Conservation (phyloP, 2,113 vertebrate species). For the Panthera tigris region DNA sequence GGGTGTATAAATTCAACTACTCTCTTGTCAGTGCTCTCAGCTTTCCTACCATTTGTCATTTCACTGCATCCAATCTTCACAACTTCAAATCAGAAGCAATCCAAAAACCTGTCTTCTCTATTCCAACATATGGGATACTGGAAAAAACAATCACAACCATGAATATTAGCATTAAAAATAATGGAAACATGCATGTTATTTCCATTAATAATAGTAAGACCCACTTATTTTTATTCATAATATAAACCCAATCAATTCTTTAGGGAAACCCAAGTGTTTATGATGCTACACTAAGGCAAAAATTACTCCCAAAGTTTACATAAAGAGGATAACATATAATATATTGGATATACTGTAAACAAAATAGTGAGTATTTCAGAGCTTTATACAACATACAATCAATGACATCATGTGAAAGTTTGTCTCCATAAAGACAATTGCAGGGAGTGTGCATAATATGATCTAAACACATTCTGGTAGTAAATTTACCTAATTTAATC, state of each 20-base stretch:
- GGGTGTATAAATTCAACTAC: background rate
- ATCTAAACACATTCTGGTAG: background rate
- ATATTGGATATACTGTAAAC: background rate
- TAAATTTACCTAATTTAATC: background rate
- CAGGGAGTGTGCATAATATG: background rate
- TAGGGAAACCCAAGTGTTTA: background rate
- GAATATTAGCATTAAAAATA: conserved; percentile 29
- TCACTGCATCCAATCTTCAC: background rate
- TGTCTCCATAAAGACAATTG: background rate
- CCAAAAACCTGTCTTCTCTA: background rate
- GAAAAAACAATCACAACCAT: background rate
- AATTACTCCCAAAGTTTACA: background rate
- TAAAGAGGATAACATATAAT: background rate
- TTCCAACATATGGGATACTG: background rate
- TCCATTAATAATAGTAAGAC: background rate
- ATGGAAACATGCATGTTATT: background rate
- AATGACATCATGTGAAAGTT: background rate
- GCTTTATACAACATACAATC: background rate
- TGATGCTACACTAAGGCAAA: background rate
- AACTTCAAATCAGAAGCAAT: background rate
- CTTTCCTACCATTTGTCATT: background rate
- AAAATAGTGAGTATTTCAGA: conserved; percentile 20
- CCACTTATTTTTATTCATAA: conserved; percentile 11
- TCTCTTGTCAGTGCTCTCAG: background rate
- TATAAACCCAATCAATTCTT: background rate